These are phyloP conservation scores for Bubo scandiacus DNA, from an alignment of 2,113 vertebrate genomes.

Conservation along the genomic window DNA sequence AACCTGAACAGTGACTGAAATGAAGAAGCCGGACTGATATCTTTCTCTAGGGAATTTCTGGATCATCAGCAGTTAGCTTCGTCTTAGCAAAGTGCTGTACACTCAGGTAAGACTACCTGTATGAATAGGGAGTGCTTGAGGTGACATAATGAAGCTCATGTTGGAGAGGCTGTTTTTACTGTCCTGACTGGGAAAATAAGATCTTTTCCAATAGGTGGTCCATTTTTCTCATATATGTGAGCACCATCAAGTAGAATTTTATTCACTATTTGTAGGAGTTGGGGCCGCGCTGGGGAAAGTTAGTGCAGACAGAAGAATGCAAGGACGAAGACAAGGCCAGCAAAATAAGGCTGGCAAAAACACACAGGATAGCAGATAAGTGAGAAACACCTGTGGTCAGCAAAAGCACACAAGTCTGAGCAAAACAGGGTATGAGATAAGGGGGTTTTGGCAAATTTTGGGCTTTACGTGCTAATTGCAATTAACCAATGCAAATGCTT, in stretches of 20 bases:
- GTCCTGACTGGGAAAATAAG: background rate
- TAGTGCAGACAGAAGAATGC: too few species aligned
- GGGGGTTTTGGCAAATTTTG: too few species aligned
- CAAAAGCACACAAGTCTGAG: too few species aligned
- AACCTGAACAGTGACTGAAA: background rate
- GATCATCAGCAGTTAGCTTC: background rate
- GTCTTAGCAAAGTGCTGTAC: background rate
- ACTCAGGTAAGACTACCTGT: background rate
- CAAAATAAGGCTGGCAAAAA: too few species aligned
- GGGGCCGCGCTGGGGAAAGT: too few species aligned
- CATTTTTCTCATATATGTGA: background rate
- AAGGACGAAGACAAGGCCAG: too few species aligned
- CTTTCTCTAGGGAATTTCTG: background rate
- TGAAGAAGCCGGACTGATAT: background rate
- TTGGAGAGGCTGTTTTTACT: background rate
- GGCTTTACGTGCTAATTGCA: too few species aligned
- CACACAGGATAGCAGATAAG: too few species aligned
- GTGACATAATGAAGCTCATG: background rate
- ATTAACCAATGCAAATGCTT: too few species aligned
- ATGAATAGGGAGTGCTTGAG: background rate
- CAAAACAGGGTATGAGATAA: too few species aligned
- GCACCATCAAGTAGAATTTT: background rate
- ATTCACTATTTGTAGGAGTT: too few species aligned
- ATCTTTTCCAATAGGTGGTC: background rate
- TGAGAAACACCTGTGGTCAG: too few species aligned